These are phyloP conservation scores for Apodemus speciosus DNA, from an alignment of 2,113 vertebrate species.

Conservation along the genomic window DNA sequence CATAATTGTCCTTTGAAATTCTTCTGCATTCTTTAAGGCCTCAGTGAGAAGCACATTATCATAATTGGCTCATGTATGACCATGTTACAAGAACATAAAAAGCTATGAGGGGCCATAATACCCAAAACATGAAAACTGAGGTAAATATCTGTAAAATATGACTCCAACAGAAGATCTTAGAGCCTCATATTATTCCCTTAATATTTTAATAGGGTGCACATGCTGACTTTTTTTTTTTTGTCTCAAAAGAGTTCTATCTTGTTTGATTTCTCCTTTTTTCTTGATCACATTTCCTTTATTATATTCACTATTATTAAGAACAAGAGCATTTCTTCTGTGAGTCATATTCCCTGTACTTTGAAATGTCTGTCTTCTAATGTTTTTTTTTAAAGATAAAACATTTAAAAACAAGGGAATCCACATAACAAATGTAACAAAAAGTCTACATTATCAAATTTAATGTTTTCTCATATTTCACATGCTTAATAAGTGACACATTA, in stretches of 20 bases:
- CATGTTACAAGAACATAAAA: conserved; percentile 25
- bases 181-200: neutral
- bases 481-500: neutral
- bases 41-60: neutral
- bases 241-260: neutral
- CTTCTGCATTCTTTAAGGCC: conserved; percentile 26
- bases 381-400: neutral
- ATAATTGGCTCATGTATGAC: neutral
- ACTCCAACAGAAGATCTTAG: conserved; percentile 19
- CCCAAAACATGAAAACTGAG: neutral
- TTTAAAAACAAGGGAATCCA: conserved; percentile 51
- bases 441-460: conserved; percentile 16
- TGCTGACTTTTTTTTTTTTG: neutral
- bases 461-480: conserved; percentile 33
- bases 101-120: neutral
- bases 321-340: conserved; percentile 3
- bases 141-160: conserved; percentile 44
- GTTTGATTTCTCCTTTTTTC: neutral
- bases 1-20: conserved; percentile 3
- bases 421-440: neutral
- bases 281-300: conserved; percentile 21
- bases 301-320: neutral
- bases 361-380: conserved; percentile 10
- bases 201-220: neutral
- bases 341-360: neutral